A percentile compares a stretch with the other conserved stretches of the same genome.
Conservation (phyloP, 2,113 vertebrate species). For the Paratilapia polleni region DNA sequence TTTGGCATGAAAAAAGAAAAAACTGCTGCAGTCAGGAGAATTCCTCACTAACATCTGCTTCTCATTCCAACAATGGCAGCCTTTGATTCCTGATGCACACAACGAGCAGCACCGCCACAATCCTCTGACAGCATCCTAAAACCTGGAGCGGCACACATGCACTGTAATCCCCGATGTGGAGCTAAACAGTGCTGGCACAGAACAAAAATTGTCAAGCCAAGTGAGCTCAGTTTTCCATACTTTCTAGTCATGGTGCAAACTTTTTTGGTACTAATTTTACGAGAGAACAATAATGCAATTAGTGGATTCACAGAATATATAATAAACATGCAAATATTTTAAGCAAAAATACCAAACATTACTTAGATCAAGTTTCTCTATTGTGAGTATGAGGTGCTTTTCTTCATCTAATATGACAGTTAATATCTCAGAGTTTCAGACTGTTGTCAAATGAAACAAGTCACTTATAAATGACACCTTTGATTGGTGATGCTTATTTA, state of each 20-base stretch:
- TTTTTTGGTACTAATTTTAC: neutral
- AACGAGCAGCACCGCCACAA: slow-evolving; percentile 23
- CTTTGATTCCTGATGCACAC: slow-evolving; percentile 80
- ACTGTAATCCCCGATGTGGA: neutral
- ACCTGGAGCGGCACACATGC: slow-evolving; percentile 18
- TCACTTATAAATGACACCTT: neutral
- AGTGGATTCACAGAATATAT: neutral
- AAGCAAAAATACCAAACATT: too few species aligned
- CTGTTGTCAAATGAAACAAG: neutral
- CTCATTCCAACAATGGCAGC: slow-evolving; percentile 87
- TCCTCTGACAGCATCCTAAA: slow-evolving; percentile 39
- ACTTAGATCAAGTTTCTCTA: too few species aligned
- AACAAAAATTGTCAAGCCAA: neutral
- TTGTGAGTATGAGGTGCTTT: neutral
- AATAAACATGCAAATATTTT: neutral
- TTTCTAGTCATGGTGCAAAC: neutral
- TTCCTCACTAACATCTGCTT: slow-evolving; percentile 90
- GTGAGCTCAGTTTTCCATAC: neutral
- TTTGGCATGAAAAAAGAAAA: slow-evolving; percentile 67
- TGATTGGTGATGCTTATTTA: neutral
- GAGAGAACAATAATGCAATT: neutral
- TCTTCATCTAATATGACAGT: neutral
- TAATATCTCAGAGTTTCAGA: neutral
- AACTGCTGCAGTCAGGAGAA: slow-evolving; percentile 87
- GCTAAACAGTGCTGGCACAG: neutral